These are phyloP conservation scores for Dichetophora obliterata DNA, from an alignment of 2,888 invertebrate species.

Conservation along the genomic window DNA sequence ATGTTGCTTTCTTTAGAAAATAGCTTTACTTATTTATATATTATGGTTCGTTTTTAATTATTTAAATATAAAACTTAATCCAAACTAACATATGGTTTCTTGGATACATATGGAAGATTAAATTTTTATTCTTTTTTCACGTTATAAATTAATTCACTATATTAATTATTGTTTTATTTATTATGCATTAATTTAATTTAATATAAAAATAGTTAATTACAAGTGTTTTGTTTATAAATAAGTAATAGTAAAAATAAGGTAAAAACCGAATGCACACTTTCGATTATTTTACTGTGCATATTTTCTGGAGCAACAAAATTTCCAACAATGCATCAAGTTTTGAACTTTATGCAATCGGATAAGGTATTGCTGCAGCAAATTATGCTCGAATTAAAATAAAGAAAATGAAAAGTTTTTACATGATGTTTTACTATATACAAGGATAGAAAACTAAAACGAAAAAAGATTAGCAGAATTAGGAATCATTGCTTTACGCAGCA, in stretches of 20 bases:
- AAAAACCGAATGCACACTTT: too few relatives aligned
- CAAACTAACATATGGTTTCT: slow-evolving; percentile 13
- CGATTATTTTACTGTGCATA: not conserved
- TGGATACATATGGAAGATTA: slow-evolving; percentile 13
- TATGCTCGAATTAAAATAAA: too few relatives aligned
- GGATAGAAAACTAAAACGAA: too few relatives aligned
- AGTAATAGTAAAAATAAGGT: slow-evolving; percentile 13
- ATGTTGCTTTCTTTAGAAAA: slow-evolving; percentile 12
- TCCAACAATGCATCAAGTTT: not conserved
- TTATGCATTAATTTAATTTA: slow-evolving; percentile 22
- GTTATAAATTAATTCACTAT: slow-evolving; percentile 5
- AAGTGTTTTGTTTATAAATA: slow-evolving; percentile 22
- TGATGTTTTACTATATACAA: not conserved
- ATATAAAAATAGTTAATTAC: slow-evolving; percentile 37
- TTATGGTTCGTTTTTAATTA: not conserved
- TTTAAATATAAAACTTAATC: slow-evolving; percentile 28
- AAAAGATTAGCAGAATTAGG: not conserved
- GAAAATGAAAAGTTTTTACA: too few relatives aligned
- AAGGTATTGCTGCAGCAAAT: too few relatives aligned
- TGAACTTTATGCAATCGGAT: not conserved
- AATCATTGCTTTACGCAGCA: slow-evolving; percentile 23
- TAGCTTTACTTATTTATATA: not conserved
- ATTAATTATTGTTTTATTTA: slow-evolving; percentile 22
- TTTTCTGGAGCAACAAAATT: not conserved
- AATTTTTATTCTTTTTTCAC: not conserved